phyloP scores from a whole-genome alignment of 2,113 vertebrate species.

The Sula dactylatra region DNA sequence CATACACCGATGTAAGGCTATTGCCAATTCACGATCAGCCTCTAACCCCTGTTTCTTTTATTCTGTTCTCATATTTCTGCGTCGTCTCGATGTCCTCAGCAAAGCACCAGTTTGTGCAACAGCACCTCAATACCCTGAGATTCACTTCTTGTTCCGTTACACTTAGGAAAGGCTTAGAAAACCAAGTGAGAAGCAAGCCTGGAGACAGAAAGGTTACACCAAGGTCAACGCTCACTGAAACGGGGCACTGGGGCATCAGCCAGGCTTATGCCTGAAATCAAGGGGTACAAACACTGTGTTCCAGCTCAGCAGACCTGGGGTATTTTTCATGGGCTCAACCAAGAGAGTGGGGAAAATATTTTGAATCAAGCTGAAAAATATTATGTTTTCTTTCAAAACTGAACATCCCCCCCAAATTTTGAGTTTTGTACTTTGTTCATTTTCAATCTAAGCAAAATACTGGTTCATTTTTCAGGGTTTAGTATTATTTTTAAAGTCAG shows the following conservation, averaged over 20 bases:
- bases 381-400: background rate
- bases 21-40: fast-evolving
- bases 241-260: fast-evolving
- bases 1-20: fast-evolving
- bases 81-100: fast-evolving
- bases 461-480: background rate
- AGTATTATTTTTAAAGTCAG: background rate
- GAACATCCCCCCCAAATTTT: background rate
- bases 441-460: background rate
- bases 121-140: fast-evolving
- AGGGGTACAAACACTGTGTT: fast-evolving
- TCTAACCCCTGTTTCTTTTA: fast-evolving
- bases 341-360: background rate
- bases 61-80: fast-evolving
- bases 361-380: background rate
- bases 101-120: background rate
- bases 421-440: background rate
- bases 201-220: background rate
- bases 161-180: background rate
- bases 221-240: fast-evolving
- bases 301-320: background rate
- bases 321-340: background rate
- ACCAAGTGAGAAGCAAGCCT: fast-evolving
- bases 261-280: fast-evolving
- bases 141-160: fast-evolving